Conservation (phyloP, 2,797 vertebrate species). For the Poeciliopsis turneri region DNA sequence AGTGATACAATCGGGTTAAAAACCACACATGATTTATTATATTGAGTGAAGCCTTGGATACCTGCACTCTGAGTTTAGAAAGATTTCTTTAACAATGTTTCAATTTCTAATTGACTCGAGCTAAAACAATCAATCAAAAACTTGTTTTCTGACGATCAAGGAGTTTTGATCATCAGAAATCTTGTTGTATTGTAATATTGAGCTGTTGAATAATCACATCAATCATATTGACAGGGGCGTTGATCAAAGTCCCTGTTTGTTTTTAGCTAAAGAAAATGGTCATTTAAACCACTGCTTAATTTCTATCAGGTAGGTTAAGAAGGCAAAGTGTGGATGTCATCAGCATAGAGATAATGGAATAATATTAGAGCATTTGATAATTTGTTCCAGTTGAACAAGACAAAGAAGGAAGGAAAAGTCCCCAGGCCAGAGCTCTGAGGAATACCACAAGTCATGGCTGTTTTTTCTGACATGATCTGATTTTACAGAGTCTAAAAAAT, state of each 20-base stretch:
- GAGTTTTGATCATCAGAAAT: too few species aligned
- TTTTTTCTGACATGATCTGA: background rate
- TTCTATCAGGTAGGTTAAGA: background rate
- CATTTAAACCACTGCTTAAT: background rate
- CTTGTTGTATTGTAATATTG: background rate
- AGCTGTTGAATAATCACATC: background rate
- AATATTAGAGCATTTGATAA: background rate
- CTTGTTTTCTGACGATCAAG: background rate
- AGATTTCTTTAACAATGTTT: background rate
- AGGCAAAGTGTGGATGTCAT: background rate
- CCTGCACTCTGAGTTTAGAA: background rate
- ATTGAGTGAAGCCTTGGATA: background rate
- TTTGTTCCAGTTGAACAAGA: background rate
- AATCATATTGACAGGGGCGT: background rate
- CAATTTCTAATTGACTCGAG: background rate
- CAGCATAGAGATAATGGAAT: background rate
- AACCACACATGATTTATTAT: too few species aligned
- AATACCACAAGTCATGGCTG: background rate
- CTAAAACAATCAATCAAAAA: background rate
- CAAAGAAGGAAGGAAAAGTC: background rate
- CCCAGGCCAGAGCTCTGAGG: background rate
- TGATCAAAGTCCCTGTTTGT: background rate
- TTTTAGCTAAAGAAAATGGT: background rate
- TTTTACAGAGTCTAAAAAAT: background rate
- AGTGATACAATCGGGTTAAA: background rate